phyloP scores from a whole-genome alignment of 2,113 vertebrate species.

The Nerophis ophidion region DNA sequence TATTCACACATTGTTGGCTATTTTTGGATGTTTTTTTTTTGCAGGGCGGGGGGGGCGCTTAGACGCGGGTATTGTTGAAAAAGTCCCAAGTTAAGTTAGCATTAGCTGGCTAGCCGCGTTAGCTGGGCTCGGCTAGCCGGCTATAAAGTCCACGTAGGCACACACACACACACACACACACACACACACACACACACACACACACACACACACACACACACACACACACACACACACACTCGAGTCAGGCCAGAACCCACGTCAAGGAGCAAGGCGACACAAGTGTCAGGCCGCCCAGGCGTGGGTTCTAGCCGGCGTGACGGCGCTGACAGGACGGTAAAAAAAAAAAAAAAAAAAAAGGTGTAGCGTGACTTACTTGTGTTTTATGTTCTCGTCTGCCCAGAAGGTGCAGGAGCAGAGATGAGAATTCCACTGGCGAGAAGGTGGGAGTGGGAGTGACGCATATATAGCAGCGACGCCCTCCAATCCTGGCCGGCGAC shows the following conservation, averaged over 20 bases:
- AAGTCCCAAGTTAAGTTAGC: constrained; percentile 27
- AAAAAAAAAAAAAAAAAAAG: not conserved
- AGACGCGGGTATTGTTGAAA: constrained; percentile 4
- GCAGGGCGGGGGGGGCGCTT: too few species aligned
- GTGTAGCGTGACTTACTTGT: constrained; percentile 72
- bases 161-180: constrained; percentile 20
- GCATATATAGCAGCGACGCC: constrained; percentile 75
- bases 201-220: too few species aligned
- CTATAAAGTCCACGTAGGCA: constrained; percentile 76
- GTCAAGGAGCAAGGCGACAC: not conserved
- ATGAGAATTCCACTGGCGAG: constrained; percentile 82
- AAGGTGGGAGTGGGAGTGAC: constrained; percentile 69
- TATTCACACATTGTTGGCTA: too few species aligned
- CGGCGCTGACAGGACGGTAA: too few species aligned
- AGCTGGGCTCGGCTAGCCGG: constrained; percentile 22
- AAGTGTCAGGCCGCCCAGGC: not conserved
- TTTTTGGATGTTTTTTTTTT: too few species aligned
- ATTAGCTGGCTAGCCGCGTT: constrained; percentile 39
- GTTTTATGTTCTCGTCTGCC: constrained; percentile 76
- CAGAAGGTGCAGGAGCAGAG: constrained; percentile 81
- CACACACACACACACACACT: too few species aligned
- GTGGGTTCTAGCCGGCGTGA: too few species aligned
- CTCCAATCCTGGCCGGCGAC: constrained; percentile 74
- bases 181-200: too few species aligned
- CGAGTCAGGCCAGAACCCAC: constrained; percentile 62